A percentile compares a stretch with the other conserved stretches of the same genome.
Evolutionary conservation across 1,140 invertebrate species (phyloP).

Genomic region (Aporrectodea caliginosa): DNA sequence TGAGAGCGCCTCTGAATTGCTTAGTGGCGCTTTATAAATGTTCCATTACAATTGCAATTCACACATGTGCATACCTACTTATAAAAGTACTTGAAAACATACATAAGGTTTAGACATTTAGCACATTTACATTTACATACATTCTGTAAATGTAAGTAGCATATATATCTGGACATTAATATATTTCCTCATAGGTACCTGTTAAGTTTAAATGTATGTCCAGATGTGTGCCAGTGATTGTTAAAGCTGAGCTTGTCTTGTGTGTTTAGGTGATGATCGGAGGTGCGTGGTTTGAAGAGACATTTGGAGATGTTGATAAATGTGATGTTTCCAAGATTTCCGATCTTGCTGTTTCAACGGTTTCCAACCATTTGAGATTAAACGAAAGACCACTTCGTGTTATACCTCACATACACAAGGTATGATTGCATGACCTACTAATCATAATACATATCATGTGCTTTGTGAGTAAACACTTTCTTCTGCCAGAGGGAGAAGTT

Average conservation of each 20-base stretch:
- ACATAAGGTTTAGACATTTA: too few species aligned
- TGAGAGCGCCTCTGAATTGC: too few species aligned
- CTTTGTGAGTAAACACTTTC: too few species aligned
- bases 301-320: conserved; percentile 63
- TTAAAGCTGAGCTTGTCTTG: neutral
- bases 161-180: neutral
- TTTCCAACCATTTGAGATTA: conserved; percentile 72
- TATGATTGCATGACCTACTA: too few species aligned
- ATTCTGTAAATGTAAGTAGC: neutral
- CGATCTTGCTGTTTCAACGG: conserved; percentile 65
- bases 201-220: neutral
- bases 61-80: too few species aligned
- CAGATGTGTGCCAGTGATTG: too few species aligned
- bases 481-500: too few species aligned
- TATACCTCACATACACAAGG: conserved; percentile 64
- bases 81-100: neutral
- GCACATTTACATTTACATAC: neutral
- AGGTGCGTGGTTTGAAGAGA: conserved; percentile 77
- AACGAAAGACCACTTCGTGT: conserved; percentile 62
- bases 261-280: conserved; percentile 76
- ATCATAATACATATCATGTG: too few species aligned
- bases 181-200: neutral
- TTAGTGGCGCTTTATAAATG: too few species aligned
- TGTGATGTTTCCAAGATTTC: conserved; percentile 64
- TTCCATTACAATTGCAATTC: too few species aligned